Evolutionary conservation across 2,888 invertebrate genomes (phyloP).

Genomic region (Caenorhabditis sp.): DNA sequence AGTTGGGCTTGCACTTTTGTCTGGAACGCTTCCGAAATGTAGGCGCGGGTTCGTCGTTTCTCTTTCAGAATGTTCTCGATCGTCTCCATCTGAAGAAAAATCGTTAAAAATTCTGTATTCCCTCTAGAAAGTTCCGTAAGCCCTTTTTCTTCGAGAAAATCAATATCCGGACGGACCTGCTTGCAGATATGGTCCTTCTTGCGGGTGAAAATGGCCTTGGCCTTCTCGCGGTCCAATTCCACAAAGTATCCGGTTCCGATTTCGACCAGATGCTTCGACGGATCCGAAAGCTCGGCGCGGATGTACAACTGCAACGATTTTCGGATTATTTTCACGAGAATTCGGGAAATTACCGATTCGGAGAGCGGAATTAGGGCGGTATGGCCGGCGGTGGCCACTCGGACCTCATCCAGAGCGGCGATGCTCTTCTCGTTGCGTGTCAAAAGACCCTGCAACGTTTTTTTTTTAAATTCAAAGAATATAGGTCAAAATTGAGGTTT

Average conservation of each 20-base stretch:
- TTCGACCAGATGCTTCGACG: slow-evolving; percentile 91
- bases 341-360: slow-evolving; percentile 84
- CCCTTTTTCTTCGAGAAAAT: not conserved
- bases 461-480: no score
- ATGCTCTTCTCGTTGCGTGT: slow-evolving; percentile 86
- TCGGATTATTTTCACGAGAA: slow-evolving; percentile 9
- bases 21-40: slow-evolving; percentile 63
- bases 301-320: slow-evolving; percentile 89
- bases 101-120: slow-evolving; percentile 65
- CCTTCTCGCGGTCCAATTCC: slow-evolving; percentile 89
- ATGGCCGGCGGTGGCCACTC: slow-evolving; percentile 46
- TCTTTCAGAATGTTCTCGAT: slow-evolving; percentile 62
- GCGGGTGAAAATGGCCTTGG: slow-evolving; percentile 92
- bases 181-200: slow-evolving; percentile 92
- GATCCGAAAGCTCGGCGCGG: slow-evolving; percentile 89
- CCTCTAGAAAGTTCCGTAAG: not conserved
- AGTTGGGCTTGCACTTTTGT: slow-evolving; percentile 63
- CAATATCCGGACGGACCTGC: slow-evolving; percentile 84
- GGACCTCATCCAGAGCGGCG: slow-evolving; percentile 81
- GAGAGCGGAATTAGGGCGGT: slow-evolving; percentile 90
- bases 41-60: slow-evolving; percentile 59
- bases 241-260: slow-evolving; percentile 97
- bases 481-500: no score
- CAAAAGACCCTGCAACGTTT: slow-evolving; percentile 84
- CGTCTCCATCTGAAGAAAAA: slow-evolving; percentile 75